Evolutionary conservation across 2,113 vertebrate species (phyloP).

Genomic region (Nannospalax galili): DNA sequence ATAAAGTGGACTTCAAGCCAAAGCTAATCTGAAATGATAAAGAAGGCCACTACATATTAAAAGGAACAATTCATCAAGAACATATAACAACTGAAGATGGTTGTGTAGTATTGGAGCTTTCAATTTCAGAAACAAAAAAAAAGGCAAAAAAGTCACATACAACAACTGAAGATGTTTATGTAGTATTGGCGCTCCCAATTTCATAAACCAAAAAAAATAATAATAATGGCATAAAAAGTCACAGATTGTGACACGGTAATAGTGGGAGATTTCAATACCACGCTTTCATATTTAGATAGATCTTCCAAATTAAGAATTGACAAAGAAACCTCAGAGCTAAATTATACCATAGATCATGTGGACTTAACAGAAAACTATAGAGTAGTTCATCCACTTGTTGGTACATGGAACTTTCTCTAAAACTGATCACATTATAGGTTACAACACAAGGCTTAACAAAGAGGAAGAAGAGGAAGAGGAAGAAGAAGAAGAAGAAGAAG

Average conservation of each 20-base stretch:
- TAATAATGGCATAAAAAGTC: neutral
- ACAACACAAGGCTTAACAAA: neutral
- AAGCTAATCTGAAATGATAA: neutral
- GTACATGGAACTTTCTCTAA: neutral
- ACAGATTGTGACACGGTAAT: neutral
- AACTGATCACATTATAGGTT: neutral
- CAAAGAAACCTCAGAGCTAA: neutral
- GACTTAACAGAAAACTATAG: neutral
- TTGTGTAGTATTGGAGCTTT: too few species aligned
- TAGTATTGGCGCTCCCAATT: neutral
- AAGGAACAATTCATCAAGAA: neutral
- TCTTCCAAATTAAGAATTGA: neutral
- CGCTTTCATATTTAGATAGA: neutral
- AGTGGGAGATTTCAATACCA: neutral
- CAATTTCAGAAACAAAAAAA: too few species aligned
- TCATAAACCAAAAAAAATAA: neutral
- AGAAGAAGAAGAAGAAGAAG: neutral
- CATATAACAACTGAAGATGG: neutral
- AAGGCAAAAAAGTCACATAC: too few species aligned
- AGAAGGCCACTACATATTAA: neutral
- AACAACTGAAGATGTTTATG: too few species aligned
- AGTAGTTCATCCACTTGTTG: neutral
- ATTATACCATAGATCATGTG: neutral
- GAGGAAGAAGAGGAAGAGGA: neutral
- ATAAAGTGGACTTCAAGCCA: neutral